Evolutionary conservation across 2,888 invertebrate genomes (phyloP), one percentile per base, ranked within the genome.

Genomic region (Drosophila fulvimacula): DNA sequence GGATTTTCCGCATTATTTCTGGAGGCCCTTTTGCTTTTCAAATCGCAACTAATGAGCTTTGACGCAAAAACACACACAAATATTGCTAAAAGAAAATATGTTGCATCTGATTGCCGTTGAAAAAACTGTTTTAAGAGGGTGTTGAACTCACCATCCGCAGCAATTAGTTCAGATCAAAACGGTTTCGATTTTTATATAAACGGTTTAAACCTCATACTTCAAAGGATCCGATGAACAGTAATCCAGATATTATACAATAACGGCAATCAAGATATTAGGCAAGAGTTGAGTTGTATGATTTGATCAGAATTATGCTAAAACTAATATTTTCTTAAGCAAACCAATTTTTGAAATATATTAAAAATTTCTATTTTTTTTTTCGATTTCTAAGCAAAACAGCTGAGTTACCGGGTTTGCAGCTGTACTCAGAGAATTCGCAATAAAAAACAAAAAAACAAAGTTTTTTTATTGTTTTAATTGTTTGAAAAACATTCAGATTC

Each of bases 1-100:
- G 88, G 82, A 85, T 85, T 85, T 85, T 79, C 83, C 81, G 85
- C 62, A 71, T 65, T 60, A 38, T 56, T 38, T 52, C 42, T 49
- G 36, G 48, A 56, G 53, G 38, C 51, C 61, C 70, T 79, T 73
- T 79, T 82, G 71, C 69, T 69, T 76, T 76, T 73, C 38, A 63
- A 68, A 68, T 64, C 44, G 30, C 68, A 58, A 56, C 62, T 83
- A 85, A 85, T 85, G 82, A 85, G 88, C 69, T 81, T 77, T 58
- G 49, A 38, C 17, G 34, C 49, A 51, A 32, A 32, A 51, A 49
- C 34, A 55, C 44, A 46, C 17, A 30, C 17, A 15, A 41, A 48
- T 60, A 52, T 53, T 32, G 56, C 59, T 46, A 21, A 46, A 32
- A 36, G 36, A 30, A 46, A 61, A 63, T 41, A 52, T 61, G 38